Evolutionary conservation across 2,888 invertebrate species (phyloP), one percentile per base, ranked within the genome.

Genomic region (Gisinianus flammeolus): DNA sequence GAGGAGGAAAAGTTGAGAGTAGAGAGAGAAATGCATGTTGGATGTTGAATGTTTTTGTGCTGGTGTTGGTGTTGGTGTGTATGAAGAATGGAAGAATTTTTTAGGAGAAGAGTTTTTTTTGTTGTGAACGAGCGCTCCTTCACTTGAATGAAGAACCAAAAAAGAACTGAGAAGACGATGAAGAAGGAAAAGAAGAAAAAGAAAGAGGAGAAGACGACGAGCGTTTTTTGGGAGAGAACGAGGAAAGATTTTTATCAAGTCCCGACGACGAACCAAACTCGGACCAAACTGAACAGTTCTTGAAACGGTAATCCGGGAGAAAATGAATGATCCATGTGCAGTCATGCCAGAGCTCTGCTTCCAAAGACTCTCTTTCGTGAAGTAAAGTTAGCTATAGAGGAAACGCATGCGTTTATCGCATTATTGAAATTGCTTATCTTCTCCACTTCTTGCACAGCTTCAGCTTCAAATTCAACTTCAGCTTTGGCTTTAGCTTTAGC

Each of bases 321-420:
- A 77, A 79, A 77, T 79, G 74, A 79, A 77, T 79, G 75, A 77
- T 66, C 75, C 77, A 70, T 56, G 74, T 73, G 74, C 74, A 77
- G 73, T 62, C 77, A 64, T 69, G 76, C 71, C 62, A 73, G 71
- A 73, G 44, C 44, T 44, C 44, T 6, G 19, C 44, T 44, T 19
- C 52, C 68, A 58, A 69, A 76, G 12, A 44, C 6, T 19, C 44
- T 35, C 5, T 35, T 16, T 19, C 12, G n/a, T n/a, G n/a, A n/a
- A n/a, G n/a, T n/a, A n/a, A n/a, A n/a, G n/a, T n/a, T n/a, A n/a
- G n/a, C n/a, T 76, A 67, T 68, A 72, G 67, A 76, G 75, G 70
- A 79, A 81, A 80, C 79, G 80, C 82, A 80, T 81, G 81, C 80
- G 81, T 82, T 82, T 81, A 80, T 81, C 80, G 78, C 77, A 79